Conservation (phyloP, 2,113 vertebrate species). For the Sebastes fasciatus region DNA sequence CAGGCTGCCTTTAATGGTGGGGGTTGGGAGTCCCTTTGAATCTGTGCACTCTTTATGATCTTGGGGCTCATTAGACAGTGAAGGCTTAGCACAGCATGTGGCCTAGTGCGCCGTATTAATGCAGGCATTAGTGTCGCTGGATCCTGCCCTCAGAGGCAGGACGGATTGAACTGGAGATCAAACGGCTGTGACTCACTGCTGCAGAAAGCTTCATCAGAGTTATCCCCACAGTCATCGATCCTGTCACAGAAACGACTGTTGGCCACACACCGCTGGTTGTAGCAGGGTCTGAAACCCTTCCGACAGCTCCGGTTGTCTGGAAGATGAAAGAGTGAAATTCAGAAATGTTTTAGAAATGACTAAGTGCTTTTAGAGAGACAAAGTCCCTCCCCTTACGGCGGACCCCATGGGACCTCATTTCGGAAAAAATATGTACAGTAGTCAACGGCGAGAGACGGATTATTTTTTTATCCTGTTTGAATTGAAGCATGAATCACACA, state of each 20-base stretch:
- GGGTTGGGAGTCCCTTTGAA: conserved; percentile 46
- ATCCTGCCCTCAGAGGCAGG: conserved; percentile 44
- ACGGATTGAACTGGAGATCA: conserved; percentile 47
- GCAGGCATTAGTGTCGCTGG: conserved; percentile 44
- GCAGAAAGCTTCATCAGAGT: conserved; percentile 94
- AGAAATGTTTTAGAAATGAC: conserved; percentile 11
- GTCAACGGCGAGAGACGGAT: no score
- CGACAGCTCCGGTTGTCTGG: conserved; percentile 95
- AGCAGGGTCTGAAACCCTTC: conserved; percentile 91
- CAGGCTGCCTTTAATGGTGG: conserved; percentile 4
- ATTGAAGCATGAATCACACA: no score
- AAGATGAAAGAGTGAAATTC: conserved; percentile 24
- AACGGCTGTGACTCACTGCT: conserved; percentile 87
- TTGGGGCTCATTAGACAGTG: conserved; percentile 64
- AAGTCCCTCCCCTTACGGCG: no score
- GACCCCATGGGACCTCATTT: no score
- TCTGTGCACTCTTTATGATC: conserved; percentile 54
- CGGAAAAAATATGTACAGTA: no score
- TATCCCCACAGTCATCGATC: conserved; percentile 94
- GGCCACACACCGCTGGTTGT: conserved; percentile 91
- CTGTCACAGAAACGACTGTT: conserved; percentile 92
- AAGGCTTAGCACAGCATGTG: conserved; percentile 69
- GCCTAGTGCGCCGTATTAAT: conserved; percentile 46
- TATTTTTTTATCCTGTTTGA: no score
- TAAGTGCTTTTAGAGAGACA: background rate